These are phyloP conservation scores for Notechis scutatus DNA, from an alignment of 2,113 vertebrate species.

Conservation along the genomic window DNA sequence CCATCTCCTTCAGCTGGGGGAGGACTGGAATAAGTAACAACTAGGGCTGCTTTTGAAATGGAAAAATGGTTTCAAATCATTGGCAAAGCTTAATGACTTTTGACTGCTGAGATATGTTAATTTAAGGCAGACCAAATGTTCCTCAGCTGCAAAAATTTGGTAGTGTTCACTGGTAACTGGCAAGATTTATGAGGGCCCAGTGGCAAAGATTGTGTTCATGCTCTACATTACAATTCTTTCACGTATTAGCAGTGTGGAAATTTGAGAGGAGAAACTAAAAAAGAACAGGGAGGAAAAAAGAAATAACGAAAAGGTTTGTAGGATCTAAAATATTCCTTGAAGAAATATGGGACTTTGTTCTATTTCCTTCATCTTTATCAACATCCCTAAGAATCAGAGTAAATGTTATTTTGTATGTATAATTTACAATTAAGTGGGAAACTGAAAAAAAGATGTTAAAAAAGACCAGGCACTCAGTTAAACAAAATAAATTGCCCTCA, in stretches of 20 bases:
- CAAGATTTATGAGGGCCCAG: slow-evolving; percentile 81
- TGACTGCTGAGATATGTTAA: slow-evolving; percentile 84
- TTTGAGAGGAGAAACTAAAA: background rate
- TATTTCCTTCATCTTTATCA: slow-evolving; percentile 49
- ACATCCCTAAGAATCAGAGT: slow-evolving; percentile 51
- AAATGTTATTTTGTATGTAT: slow-evolving; percentile 58
- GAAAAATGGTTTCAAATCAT: slow-evolving; percentile 82
- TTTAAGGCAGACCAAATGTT: slow-evolving; percentile 83
- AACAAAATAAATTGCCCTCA: slow-evolving; percentile 26
- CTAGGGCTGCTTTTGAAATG: slow-evolving; percentile 74
- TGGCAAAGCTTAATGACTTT: slow-evolving; percentile 80
- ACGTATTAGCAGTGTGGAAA: slow-evolving; percentile 50
- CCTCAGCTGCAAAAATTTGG: slow-evolving; percentile 84
- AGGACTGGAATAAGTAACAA: slow-evolving; percentile 66
- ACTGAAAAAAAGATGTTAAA: slow-evolving; percentile 50
- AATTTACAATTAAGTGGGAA: slow-evolving; percentile 47
- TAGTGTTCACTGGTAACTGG: slow-evolving; percentile 79
- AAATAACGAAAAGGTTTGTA: slow-evolving; percentile 54
- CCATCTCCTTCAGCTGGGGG: slow-evolving; percentile 59
- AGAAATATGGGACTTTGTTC: slow-evolving; percentile 53
- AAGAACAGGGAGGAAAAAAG: slow-evolving; percentile 50
- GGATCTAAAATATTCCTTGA: slow-evolving; percentile 48
- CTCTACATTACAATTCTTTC: slow-evolving; percentile 74
- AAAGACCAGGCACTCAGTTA: slow-evolving; percentile 45
- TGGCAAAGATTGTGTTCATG: slow-evolving; percentile 77